phyloP scores from a whole-genome alignment of 2,113 vertebrate species.

The Balaenoptera acutorostrata region DNA sequence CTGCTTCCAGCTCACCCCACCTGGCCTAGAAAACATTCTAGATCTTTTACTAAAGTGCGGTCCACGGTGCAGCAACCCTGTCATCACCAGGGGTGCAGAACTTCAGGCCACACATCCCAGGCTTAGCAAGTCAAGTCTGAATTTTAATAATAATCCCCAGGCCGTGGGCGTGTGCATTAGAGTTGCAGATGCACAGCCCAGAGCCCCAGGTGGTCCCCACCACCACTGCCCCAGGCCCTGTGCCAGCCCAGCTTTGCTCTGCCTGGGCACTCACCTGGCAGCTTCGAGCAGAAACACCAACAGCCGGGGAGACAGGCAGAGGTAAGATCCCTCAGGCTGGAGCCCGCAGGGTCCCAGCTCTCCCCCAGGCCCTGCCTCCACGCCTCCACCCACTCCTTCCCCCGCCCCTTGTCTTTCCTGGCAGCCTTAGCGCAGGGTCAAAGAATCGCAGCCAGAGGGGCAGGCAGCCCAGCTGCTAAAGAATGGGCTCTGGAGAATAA shows the following conservation, averaged over 20 bases:
- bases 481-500: neutral
- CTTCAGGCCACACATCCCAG: neutral
- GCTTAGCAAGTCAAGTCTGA: neutral
- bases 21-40: neutral
- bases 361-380: neutral
- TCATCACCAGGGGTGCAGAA: neutral
- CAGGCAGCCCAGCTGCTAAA: neutral
- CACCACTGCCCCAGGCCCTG: neutral
- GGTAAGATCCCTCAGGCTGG: neutral
- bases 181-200: neutral
- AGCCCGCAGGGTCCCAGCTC: neutral
- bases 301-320: neutral
- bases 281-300: neutral
- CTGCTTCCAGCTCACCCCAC: neutral
- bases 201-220: neutral
- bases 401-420: constrained; percentile 60
- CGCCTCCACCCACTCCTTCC: constrained; percentile 8
- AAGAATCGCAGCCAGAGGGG: neutral
- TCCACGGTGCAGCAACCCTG: neutral
- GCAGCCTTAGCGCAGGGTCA: neutral
- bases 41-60: neutral
- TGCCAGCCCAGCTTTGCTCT: neutral
- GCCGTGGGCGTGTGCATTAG: neutral
- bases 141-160: neutral
- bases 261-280: constrained; percentile 6